phyloP scores from a whole-genome alignment of 2,113 vertebrate species.

The Thalassoma bifasciatum region DNA sequence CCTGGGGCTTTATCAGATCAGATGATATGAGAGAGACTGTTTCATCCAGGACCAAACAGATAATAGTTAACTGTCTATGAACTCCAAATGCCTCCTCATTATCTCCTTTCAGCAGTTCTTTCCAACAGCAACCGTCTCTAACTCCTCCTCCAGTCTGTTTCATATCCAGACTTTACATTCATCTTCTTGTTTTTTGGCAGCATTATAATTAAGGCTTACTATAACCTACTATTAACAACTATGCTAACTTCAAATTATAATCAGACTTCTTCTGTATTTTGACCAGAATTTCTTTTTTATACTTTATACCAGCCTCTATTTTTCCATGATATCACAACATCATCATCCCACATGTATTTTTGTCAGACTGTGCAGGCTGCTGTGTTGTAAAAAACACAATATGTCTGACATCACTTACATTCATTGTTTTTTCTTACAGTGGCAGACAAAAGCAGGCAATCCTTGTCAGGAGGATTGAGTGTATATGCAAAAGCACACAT shows the following conservation, averaged over 20 bases:
- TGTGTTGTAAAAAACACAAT: constrained; percentile 3
- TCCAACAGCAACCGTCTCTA: constrained; percentile 24
- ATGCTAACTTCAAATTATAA: constrained; percentile 56
- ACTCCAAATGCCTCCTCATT: constrained; percentile 12
- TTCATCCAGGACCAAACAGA: constrained; percentile 30
- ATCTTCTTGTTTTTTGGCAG: constrained; percentile 42
- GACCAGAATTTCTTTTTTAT: constrained; percentile 45
- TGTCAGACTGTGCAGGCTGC: constrained; percentile 4
- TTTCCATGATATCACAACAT: constrained; percentile 1
- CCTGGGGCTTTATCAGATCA: constrained; percentile 27
- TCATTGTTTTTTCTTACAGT: constrained; percentile 5
- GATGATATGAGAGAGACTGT: constrained; percentile 11
- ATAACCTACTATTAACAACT: constrained; percentile 52
- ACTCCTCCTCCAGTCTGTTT: constrained; percentile 2
- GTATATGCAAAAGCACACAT: too few species aligned
- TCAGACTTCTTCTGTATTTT: constrained; percentile 55
- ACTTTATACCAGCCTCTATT: constrained; percentile 6
- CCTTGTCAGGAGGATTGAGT: too few species aligned
- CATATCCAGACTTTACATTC: constrained; percentile 44
- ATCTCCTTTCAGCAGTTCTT: constrained; percentile 39
- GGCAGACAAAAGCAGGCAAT: too few species aligned
- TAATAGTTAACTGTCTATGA: constrained; percentile 11
- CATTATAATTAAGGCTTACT: constrained; percentile 61
- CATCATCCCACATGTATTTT: constrained; percentile 29
- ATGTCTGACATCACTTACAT: background rate